Base-by-base conservation (phyloP, 2,888 invertebrate species). In the Pammene aurita region DNA sequence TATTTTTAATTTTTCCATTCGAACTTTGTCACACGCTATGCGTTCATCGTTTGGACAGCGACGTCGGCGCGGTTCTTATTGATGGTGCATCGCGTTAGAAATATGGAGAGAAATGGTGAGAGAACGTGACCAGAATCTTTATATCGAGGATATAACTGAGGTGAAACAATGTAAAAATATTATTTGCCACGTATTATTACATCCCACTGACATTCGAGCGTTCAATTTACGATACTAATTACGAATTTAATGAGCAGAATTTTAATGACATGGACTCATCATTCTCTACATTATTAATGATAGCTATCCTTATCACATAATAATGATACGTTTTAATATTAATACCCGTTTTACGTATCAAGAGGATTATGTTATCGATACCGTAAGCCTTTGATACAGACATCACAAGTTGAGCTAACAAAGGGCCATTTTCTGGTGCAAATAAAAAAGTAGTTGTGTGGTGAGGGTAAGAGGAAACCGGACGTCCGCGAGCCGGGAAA, bases 81-180 rank as follows among this genome's bases (percentile, higher is more conserved):
- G 86, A 82, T 83, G 81, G 84, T 83, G 83, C 83, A 85, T 75
- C 82, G 77, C 77, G 75, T 80, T 80, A 83, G 83, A 84, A 85
- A 84, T 86, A 86, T 85, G 81, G 81, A 81, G 81, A 82, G 82
- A 78, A 85, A 84, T 79, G 78, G 79, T 66, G 74, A 74, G 74
- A 72, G 74, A 75, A 82, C 88, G 86, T 88, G 87, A 82, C 80
- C 74, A 67, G 87, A 82, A 82, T 86, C 73, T 76, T 72, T 72
- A 77, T 74, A 72, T 68, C 70, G 67, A 71, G 71, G 67, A 74
- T 80, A 78, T 76, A 77, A 70, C 72, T 71, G 73, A 75, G 67
- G 71, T 67, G 71, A 76, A 66, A 73, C 71, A 69, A 65, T 69
- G 60, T 58, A 26, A 63, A 52, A 52, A 52, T 52, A 68, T 14